A percentile compares a stretch with the other conserved stretches of the same genome.
These are phyloP conservation scores for Rhea americana DNA, from an alignment of 2,113 vertebrate species.

Conservation along the genomic window DNA sequence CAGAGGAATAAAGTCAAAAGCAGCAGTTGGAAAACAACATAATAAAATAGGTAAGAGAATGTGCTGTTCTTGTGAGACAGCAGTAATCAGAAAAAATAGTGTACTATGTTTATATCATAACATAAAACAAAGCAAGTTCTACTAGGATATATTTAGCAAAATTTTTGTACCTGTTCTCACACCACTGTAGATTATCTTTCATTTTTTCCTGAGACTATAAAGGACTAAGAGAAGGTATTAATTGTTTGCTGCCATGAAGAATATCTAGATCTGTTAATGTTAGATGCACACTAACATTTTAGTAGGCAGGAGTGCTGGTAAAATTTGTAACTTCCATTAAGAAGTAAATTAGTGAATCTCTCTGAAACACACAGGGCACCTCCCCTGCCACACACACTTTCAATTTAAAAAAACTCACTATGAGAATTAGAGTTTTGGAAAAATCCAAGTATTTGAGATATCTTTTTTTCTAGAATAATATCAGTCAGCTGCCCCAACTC, in stretches of 20 bases:
- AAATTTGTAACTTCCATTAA: not conserved
- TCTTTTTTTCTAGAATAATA: not conserved
- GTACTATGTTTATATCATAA: not conserved
- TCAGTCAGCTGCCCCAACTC: not conserved
- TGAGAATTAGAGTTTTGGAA: not conserved
- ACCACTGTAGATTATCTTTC: not conserved
- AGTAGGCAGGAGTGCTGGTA: not conserved
- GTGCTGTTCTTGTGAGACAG: not conserved
- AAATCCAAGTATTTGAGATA: not conserved
- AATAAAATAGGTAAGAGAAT: not conserved
- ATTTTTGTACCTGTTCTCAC: not conserved
- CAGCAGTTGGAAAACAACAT: not conserved
- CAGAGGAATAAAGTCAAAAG: not conserved
- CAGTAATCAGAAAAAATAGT: not conserved
- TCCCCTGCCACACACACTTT: not conserved
- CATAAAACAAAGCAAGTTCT: not conserved
- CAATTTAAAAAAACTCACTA: not conserved
- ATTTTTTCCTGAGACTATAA: not conserved
- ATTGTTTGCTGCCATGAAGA: not conserved
- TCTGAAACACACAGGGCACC: not conserved
- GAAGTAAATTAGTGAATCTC: not conserved
- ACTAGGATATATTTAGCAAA: not conserved
- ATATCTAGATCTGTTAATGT: not conserved
- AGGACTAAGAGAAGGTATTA: not conserved
- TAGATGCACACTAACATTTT: not conserved